Evolutionary conservation across 2,113 vertebrate species (phyloP), one percentile per base, ranked within the genome.

Genomic region (Microcebus lehilahytsara): DNA sequence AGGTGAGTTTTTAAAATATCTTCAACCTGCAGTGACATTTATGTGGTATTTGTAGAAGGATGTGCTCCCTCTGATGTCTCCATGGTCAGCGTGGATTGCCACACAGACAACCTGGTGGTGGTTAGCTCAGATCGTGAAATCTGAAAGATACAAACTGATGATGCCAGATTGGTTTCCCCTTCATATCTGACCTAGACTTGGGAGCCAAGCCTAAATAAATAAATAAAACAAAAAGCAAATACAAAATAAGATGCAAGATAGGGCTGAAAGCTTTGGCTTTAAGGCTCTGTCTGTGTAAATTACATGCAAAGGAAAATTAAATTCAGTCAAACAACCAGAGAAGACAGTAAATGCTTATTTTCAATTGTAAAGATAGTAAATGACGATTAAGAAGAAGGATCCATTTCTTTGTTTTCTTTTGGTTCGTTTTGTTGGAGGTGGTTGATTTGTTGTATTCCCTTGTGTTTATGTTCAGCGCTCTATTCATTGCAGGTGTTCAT

Each of bases 1-100:
- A 66, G 72, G 79, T 27, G 97, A 94, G 97, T 67, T 93, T 95
- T 80, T 89, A 60, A 97, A 97, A 14, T 23, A 14, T 2, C 22
- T 53, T 25, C 4, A 66, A 32, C 10, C n/a, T 5, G 16, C 16
- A 51, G 27, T 42, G n/a, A 12, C 14, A 60, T 71, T 46, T 56
- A 3, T 56, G 19, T 66, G 42, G 49, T 74, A 13, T 95, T 58
- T 51, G 3, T 53, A 16, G 1, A 80, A 75, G 7, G 1, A 51
- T 69, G 14, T 83, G 17, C 40, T 91, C 12, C 6, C n/a, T 86
- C 51, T n/a, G 51, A n/a, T 40, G 53, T 71, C 72, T 94, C 19
- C 4, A 49, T 78, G 42, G 25, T 86, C 34, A 23, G n/a, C 66
- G 20, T 60, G 12, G 30, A 56, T 51, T 88, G 40, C 10, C 58